Evolutionary conservation across 1,140 invertebrate species (phyloP).

Genomic region (Euborellia annulipes): DNA sequence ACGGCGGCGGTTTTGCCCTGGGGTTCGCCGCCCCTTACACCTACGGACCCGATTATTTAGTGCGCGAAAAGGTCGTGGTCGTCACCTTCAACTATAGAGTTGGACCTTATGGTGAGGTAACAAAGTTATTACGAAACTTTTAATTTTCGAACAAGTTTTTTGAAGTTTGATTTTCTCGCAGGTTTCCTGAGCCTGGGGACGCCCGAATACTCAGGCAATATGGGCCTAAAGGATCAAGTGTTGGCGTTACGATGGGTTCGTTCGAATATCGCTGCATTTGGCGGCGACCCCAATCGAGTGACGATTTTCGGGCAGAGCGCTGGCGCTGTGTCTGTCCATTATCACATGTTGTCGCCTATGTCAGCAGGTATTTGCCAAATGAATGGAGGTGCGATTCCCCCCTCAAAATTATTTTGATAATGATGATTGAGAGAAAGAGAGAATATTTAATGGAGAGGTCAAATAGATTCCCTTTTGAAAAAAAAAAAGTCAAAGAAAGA

Average conservation of each 20-base stretch:
- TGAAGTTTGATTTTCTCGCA: background rate
- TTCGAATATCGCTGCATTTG: slow-evolving; percentile 17
- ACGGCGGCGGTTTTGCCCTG: too few species aligned
- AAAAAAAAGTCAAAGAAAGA: too few species aligned
- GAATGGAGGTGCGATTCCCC: too few species aligned
- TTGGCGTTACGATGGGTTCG: slow-evolving; percentile 1
- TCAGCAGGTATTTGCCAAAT: slow-evolving; percentile 12
- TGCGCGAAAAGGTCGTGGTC: slow-evolving; percentile 2
- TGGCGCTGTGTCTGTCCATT: slow-evolving; percentile 11
- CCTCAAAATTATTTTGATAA: too few species aligned
- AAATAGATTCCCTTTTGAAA: too few species aligned
- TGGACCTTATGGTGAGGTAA: slow-evolving; percentile 3
- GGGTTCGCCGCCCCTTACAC: too few species aligned
- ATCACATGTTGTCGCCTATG: slow-evolving; percentile 10
- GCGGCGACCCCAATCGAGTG: background rate
- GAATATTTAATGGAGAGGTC: too few species aligned
- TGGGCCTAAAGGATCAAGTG: slow-evolving; percentile 5
- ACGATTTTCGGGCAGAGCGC: slow-evolving; percentile 24
- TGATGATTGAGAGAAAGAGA: too few species aligned
- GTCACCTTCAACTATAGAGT: slow-evolving; percentile 8
- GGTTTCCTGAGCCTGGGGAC: background rate
- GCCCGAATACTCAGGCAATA: slow-evolving; percentile 1
- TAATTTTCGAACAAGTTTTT: too few species aligned
- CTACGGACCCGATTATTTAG: background rate
- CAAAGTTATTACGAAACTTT: background rate